A percentile compares a stretch with the other conserved stretches of the same genome.
Conservation (phyloP, 2,888 invertebrate species). For the Epirrhoe alternata region DNA sequence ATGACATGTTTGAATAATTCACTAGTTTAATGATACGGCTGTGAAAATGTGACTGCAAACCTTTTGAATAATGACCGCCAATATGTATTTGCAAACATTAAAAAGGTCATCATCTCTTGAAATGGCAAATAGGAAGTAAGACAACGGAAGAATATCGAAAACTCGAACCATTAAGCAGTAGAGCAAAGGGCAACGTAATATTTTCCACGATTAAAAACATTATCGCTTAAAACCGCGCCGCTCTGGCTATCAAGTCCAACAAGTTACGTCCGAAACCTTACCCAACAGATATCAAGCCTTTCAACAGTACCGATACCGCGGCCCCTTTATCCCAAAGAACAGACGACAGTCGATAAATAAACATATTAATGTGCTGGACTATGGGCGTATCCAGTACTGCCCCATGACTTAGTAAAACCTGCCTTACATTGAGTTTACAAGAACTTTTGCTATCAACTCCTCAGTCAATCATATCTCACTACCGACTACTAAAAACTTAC, state of each 20-base stretch:
- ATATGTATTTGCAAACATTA: conserved; percentile 4
- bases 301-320: conserved; percentile 31
- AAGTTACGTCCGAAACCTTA: conserved; percentile 33
- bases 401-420: not conserved
- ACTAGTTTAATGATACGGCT: not conserved
- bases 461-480: not conserved
- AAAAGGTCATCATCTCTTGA: conserved; percentile 5
- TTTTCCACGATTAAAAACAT: conserved; percentile 25
- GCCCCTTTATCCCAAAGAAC: conserved; percentile 38
- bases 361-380: conserved; percentile 37
- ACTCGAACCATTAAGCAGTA: conserved; percentile 15
- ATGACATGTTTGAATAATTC: conserved; percentile 1
- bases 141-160: conserved; percentile 13
- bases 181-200: conserved; percentile 16
- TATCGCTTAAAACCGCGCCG: conserved; percentile 22
- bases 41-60: not conserved
- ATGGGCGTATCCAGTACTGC: conserved; percentile 17
- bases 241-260: conserved; percentile 28
- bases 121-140: conserved; percentile 17
- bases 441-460: not conserved
- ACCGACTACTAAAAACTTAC: not conserved
- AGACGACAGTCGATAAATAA: conserved; percentile 39
- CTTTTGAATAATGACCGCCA: not conserved
- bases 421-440: not conserved
- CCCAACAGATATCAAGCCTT: conserved; percentile 34